Evolutionary conservation across 2,113 vertebrate species (phyloP).

Genomic region (Parus major): DNA sequence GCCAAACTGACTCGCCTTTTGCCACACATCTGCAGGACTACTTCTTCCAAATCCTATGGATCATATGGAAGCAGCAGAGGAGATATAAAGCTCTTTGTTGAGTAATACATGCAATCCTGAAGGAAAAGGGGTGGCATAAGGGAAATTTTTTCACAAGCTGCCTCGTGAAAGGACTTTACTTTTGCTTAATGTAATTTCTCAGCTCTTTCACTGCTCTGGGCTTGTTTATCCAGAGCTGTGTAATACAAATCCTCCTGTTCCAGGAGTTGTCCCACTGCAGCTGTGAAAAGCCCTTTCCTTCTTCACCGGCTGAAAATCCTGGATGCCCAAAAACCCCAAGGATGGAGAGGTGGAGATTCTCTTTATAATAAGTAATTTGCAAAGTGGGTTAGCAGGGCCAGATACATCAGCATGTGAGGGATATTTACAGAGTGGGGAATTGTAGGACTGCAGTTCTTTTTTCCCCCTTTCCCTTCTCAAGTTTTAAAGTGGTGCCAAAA

Average conservation of each 20-base stretch:
- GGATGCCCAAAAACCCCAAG: background rate
- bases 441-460: background rate
- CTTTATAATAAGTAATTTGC: background rate
- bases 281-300: background rate
- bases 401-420: background rate
- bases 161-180: background rate
- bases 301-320: background rate
- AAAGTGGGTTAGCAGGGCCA: background rate
- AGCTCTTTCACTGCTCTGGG: background rate
- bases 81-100: background rate
- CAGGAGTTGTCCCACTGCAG: background rate
- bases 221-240: background rate
- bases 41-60: background rate
- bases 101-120: background rate
- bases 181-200: background rate
- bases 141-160: background rate
- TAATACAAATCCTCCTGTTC: background rate
- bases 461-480: background rate
- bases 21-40: background rate
- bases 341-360: background rate
- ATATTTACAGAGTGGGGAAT: background rate
- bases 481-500: background rate
- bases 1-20: background rate
- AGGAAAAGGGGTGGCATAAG: background rate
- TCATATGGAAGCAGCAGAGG: background rate